phyloP scores from a whole-genome alignment of 92 coral and sea anemone genomes.

The Epizoanthus rinbou region DNA sequence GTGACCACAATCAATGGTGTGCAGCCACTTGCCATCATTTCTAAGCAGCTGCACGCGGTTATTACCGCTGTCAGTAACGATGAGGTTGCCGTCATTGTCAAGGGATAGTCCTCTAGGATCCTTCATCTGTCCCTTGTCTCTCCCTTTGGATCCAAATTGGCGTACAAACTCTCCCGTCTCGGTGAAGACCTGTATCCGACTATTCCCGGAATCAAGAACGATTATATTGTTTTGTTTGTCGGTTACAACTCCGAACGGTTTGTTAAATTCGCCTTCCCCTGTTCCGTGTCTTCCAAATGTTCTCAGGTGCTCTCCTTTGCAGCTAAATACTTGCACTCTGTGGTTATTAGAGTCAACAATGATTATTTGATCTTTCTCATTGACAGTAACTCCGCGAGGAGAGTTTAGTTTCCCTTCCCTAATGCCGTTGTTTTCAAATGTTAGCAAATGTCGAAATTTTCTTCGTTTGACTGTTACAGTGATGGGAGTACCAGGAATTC shows the following conservation, averaged over 20 bases:
- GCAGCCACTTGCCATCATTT: constrained; percentile 3
- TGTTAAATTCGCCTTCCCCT: not conserved
- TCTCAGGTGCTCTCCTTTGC: constrained; percentile 17
- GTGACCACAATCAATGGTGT: not conserved
- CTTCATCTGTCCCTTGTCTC: constrained; percentile 3
- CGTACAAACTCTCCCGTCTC: not conserved
- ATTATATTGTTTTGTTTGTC: constrained; percentile 26
- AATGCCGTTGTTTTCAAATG: constrained; percentile 20
- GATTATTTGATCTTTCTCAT: constrained; percentile 22
- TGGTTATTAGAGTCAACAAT: constrained; percentile 5
- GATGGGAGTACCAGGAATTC: constrained; percentile 18
- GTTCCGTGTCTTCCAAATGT: no score
- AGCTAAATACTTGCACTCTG: constrained; percentile 33
- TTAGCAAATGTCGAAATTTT: constrained; percentile 13
- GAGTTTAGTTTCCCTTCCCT: not conserved
- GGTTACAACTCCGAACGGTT: constrained; percentile 23
- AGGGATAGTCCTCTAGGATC: constrained; percentile 31
- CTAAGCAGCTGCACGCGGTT: constrained; percentile 10
- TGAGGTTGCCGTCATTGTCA: constrained; percentile 28
- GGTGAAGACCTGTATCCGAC: constrained; percentile 3
- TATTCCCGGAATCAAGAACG: constrained; percentile 7
- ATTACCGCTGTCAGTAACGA: constrained; percentile 38
- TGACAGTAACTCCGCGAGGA: constrained; percentile 45
- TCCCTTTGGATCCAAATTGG: constrained; percentile 32
- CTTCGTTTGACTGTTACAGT: constrained; percentile 12